Evolutionary conservation across 2,888 invertebrate genomes (phyloP).

Genomic region (Actias luna): DNA sequence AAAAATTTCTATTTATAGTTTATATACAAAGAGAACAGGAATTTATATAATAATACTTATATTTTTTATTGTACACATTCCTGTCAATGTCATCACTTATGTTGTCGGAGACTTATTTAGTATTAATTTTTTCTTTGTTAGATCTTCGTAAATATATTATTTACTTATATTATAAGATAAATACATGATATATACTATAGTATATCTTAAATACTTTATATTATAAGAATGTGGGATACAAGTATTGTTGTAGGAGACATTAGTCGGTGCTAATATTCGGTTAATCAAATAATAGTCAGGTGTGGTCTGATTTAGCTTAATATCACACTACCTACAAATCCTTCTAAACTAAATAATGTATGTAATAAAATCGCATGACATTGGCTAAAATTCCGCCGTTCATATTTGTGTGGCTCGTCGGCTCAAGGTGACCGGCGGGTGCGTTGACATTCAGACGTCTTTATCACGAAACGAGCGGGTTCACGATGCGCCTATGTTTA

Average conservation of each 20-base stretch:
- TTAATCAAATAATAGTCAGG: neutral
- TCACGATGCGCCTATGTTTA: slow-evolving; percentile 54
- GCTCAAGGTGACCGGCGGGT: slow-evolving; percentile 74
- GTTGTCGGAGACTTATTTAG: neutral
- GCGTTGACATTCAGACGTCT: slow-evolving; percentile 77
- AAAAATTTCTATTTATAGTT: slow-evolving; percentile 20
- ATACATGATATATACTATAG: too few species aligned
- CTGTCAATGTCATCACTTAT: neutral
- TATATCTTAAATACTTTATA: too few species aligned
- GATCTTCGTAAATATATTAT: too few species aligned
- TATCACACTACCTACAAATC: neutral
- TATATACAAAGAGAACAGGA: neutral
- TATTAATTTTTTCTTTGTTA: neutral
- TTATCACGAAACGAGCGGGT: slow-evolving; percentile 57
- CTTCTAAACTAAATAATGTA: neutral
- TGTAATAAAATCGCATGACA: slow-evolving; percentile 55
- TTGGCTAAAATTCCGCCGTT: slow-evolving; percentile 62
- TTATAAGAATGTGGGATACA: neutral
- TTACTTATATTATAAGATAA: too few species aligned
- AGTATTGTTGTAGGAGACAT: neutral
- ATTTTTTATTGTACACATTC: neutral
- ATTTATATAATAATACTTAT: neutral
- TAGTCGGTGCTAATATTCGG: neutral
- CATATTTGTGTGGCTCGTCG: slow-evolving; percentile 49
- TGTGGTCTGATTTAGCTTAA: neutral